Evolutionary conservation across 2,113 vertebrate genomes (phyloP).

Genomic region (Mus pahari): DNA sequence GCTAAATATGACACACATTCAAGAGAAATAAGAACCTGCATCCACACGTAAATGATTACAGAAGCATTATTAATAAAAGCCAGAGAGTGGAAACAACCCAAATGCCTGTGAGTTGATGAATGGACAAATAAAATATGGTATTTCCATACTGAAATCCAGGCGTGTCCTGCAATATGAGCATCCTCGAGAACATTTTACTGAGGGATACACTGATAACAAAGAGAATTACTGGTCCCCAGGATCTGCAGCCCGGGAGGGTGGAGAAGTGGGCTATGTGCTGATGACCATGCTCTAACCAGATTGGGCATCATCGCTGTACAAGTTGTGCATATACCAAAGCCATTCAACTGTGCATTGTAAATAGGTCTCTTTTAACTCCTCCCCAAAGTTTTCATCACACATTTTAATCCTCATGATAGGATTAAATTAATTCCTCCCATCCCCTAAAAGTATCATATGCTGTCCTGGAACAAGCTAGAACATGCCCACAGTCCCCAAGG

Average conservation of each 20-base stretch:
- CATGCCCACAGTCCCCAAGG: neutral
- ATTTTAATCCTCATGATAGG: slow-evolving; percentile 81
- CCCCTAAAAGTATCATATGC: slow-evolving; percentile 20
- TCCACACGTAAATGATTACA: neutral
- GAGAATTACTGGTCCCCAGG: neutral
- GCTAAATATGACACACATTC: neutral
- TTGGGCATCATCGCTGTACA: neutral
- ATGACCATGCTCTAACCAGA: neutral
- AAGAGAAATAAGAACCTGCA: slow-evolving; percentile 28
- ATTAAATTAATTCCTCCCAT: slow-evolving; percentile 48
- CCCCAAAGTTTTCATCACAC: slow-evolving; percentile 37
- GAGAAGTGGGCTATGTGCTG: neutral
- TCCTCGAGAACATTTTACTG: neutral
- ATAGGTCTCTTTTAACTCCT: neutral
- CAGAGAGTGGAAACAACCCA: neutral
- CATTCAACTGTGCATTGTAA: neutral
- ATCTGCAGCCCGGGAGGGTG: neutral
- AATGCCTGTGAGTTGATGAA: neutral
- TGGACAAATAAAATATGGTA: neutral
- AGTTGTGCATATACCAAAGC: neutral
- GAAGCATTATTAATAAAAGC: neutral
- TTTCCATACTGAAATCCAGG: neutral
- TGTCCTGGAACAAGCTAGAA: neutral
- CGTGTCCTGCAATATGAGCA: too few species aligned
- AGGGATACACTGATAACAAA: neutral